Evolutionary conservation across 1,140 invertebrate genomes (phyloP).

Genomic region (Bombus sibiricus): DNA sequence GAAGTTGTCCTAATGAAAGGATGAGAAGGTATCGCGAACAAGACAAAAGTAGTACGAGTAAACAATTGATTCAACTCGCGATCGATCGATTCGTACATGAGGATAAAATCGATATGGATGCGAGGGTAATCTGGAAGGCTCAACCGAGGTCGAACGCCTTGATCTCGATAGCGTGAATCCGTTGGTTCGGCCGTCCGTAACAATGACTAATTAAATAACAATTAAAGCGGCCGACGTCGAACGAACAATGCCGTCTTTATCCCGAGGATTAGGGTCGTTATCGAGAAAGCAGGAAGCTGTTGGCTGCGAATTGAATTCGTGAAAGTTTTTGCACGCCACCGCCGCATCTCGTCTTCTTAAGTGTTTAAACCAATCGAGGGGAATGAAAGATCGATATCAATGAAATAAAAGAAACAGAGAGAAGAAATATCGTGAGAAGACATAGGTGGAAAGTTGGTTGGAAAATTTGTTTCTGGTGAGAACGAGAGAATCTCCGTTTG

Average conservation of each 20-base stretch:
- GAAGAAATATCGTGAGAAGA: not conserved
- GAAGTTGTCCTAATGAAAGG: no score
- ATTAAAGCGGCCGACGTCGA: conserved; percentile 23
- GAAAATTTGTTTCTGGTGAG: not conserved
- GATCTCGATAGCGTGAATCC: conserved; percentile 32
- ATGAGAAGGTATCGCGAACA: no score
- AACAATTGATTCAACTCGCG: not conserved
- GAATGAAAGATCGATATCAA: not conserved
- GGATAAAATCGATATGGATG: conserved; percentile 57
- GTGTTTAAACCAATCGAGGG: not conserved
- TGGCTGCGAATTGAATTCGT: conserved; percentile 34
- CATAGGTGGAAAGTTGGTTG: not conserved
- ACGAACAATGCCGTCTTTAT: conserved; percentile 35
- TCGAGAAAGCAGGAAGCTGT: conserved; percentile 46
- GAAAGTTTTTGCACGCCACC: conserved; percentile 32
- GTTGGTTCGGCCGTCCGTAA: conserved; percentile 9
- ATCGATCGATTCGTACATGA: not conserved
- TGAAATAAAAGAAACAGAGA: not conserved
- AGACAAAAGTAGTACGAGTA: no score
- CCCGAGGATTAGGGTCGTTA: conserved; percentile 32
- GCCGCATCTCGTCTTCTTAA: not conserved
- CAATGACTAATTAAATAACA: conserved; percentile 49
- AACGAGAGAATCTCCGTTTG: not conserved
- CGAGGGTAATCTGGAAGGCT: conserved; percentile 9
- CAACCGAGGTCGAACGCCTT: conserved; percentile 21